These are phyloP conservation scores for Urocitellus parryii DNA, from an alignment of 2,113 vertebrate genomes.

Conservation along the genomic window DNA sequence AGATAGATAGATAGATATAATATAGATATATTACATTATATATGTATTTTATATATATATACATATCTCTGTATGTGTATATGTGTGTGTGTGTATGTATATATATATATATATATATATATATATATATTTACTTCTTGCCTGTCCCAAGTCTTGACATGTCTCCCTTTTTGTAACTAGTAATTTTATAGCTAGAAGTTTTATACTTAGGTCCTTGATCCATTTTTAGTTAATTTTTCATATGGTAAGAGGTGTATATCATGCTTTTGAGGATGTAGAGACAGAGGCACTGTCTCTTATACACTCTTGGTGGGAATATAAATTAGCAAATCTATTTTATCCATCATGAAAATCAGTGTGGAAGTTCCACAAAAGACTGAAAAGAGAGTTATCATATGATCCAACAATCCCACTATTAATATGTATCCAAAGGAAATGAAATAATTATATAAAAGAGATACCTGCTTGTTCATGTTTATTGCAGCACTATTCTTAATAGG, in stretches of 20 bases:
- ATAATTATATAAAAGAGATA: neutral
- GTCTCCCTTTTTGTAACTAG: neutral
- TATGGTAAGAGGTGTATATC: neutral
- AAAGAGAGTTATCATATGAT: neutral
- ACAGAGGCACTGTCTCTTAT: neutral
- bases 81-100: no score
- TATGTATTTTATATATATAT: no score
- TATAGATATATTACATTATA: no score
- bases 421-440: neutral
- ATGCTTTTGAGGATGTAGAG: no score
- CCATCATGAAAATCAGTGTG: no score
- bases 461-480: neutral
- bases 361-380: neutral
- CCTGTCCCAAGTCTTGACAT: neutral
- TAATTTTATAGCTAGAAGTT: neutral
- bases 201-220: neutral
- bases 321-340: neutral
- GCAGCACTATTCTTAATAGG: neutral
- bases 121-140: no score
- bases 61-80: no score
- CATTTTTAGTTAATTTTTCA: no score
- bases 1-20: no score
- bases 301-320: neutral
- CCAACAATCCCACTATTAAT: neutral
- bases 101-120: no score